Percentiles rank a stretch among this genome's conserved stretches.
Conservation (phyloP, 1,140 invertebrate species). For the Saxidomus purpurata region DNA sequence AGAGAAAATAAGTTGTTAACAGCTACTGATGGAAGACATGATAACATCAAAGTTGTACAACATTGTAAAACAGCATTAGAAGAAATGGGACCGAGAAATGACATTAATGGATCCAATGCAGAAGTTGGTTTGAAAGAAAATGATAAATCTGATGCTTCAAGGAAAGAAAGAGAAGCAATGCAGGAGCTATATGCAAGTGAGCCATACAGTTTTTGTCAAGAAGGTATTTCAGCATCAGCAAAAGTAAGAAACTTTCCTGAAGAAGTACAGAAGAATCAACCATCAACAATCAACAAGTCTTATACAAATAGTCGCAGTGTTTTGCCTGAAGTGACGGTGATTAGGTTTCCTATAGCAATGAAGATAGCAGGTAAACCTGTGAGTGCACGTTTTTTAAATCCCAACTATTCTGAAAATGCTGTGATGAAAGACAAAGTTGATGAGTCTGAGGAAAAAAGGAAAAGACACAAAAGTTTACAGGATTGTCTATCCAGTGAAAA, state of each 20-base stretch:
- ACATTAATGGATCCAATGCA: too few relatives aligned
- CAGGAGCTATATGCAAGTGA: not conserved
- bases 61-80: too few relatives aligned
- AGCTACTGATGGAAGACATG: too few relatives aligned
- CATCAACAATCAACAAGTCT: too few relatives aligned
- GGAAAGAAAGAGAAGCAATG: not conserved
- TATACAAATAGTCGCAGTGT: not conserved
- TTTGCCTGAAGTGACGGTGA: too few relatives aligned
- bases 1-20: too few relatives aligned
- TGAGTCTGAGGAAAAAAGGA: not conserved
- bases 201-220: not conserved
- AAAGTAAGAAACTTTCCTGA: too few relatives aligned
- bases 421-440: not conserved
- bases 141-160: not conserved
- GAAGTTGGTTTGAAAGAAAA: not conserved
- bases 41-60: too few relatives aligned
- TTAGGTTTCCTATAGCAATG: not conserved
- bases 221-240: too few relatives aligned
- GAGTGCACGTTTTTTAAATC: too few relatives aligned
- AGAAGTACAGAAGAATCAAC: too few relatives aligned
- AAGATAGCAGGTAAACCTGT: not conserved
- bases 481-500: not conserved
- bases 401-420: not conserved
- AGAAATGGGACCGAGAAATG: too few relatives aligned
- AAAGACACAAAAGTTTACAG: slow-evolving; percentile 2